Conservation (phyloP, 2,113 vertebrate genomes). For the Psittacula cyanocephala region DNA sequence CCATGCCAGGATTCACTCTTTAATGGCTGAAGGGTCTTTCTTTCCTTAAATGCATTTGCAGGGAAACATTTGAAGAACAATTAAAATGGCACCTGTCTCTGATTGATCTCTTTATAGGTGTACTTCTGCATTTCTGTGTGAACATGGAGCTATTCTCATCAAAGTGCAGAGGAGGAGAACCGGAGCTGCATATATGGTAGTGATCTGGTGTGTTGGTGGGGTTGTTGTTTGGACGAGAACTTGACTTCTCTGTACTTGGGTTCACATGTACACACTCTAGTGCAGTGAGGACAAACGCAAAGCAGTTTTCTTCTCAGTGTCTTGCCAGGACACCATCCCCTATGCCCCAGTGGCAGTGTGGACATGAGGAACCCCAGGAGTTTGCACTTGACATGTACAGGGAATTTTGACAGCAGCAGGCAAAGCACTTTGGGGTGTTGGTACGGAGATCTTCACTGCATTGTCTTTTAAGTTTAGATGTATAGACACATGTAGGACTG, state of each 20-base stretch:
- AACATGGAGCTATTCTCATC: not conserved
- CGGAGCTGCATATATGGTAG: not conserved
- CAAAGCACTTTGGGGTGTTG: not conserved
- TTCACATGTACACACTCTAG: not conserved
- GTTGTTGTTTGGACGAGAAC: not conserved
- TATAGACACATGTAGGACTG: not conserved
- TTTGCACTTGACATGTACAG: not conserved
- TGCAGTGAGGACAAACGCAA: not conserved
- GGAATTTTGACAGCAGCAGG: not conserved
- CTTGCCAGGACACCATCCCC: not conserved
- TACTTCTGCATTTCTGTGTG: not conserved
- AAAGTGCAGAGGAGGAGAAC: not conserved
- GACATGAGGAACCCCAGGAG: not conserved
- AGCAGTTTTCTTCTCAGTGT: not conserved
- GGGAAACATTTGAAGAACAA: not conserved
- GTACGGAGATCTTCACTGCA: not conserved
- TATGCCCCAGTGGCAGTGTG: not conserved
- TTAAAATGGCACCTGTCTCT: not conserved
- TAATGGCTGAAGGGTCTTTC: not conserved
- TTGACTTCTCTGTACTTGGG: not conserved
- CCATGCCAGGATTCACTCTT: not conserved
- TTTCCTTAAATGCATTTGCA: not conserved
- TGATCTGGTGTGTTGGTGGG: not conserved
- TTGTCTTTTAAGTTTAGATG: not conserved
- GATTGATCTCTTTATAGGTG: not conserved